Conservation (phyloP, 2,888 invertebrate genomes). For the Bhutanitis thaidina region DNA sequence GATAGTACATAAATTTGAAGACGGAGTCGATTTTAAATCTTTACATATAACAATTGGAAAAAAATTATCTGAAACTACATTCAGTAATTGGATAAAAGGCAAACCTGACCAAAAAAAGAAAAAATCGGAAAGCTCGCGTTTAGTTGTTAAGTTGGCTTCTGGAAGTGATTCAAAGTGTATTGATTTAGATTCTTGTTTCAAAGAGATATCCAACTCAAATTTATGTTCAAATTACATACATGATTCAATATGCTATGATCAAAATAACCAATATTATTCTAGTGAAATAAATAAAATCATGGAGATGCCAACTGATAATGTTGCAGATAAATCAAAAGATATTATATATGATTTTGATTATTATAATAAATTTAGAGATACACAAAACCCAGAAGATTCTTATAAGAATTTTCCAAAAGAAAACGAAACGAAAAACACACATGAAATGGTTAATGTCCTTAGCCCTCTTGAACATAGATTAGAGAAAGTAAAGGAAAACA, state of each 20-base stretch:
- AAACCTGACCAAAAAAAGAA: conserved; percentile 43
- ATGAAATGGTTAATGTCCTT: conserved; percentile 24
- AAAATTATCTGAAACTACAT: conserved; percentile 38
- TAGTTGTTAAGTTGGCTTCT: conserved; percentile 63
- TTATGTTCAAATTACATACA: conserved; percentile 15
- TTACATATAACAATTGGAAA: conserved; percentile 52
- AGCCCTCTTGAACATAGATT: conserved; percentile 64
- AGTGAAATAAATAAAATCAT: neutral
- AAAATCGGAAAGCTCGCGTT: conserved; percentile 48
- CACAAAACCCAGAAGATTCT: conserved; percentile 1
- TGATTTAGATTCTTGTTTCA: conserved; percentile 58
- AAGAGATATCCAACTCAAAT: conserved; percentile 35
- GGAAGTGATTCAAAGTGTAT: conserved; percentile 48
- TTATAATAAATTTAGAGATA: neutral
- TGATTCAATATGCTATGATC: neutral
- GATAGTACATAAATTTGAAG: conserved; percentile 67
- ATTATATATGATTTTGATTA: neutral
- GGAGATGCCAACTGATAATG: neutral
- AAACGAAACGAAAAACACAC: neutral
- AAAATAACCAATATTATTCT: neutral
- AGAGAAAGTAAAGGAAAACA: conserved; percentile 69
- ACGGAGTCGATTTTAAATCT: conserved; percentile 54
- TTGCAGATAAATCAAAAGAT: neutral
- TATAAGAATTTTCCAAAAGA: conserved; percentile 2
- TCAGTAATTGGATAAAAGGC: conserved; percentile 59